Conservation (phyloP, 2,888 invertebrate genomes). For the Tiliacea citrago region DNA sequence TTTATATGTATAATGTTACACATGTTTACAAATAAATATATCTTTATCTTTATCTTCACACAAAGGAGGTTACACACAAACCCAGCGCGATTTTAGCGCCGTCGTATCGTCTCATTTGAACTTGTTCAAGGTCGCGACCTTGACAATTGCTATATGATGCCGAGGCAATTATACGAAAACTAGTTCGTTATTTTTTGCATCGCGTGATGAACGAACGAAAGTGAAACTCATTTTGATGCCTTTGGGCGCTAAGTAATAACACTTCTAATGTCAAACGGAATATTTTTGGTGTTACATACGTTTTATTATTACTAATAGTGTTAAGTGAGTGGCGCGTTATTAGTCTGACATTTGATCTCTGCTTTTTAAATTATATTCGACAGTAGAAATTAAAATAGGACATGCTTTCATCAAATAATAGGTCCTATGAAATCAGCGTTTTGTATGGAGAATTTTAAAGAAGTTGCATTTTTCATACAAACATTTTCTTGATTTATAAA, state of each 20-base stretch:
- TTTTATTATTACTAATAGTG: slow-evolving; percentile 14
- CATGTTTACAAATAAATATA: no score
- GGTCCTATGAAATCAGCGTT: no score
- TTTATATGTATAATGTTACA: no score
- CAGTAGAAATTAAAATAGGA: background rate
- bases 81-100: slow-evolving; percentile 49
- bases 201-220: slow-evolving; percentile 72
- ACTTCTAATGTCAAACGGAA: slow-evolving; percentile 60
- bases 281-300: slow-evolving; percentile 35
- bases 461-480: no score
- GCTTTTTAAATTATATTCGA: background rate
- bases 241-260: slow-evolving; percentile 50
- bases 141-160: slow-evolving; percentile 71
- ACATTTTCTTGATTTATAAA: no score
- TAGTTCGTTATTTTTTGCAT: slow-evolving; percentile 75
- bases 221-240: slow-evolving; percentile 66
- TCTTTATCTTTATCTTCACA: no score
- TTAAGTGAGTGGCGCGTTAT: background rate
- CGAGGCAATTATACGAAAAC: slow-evolving; percentile 73
- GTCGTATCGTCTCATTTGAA: slow-evolving; percentile 63
- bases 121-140: slow-evolving; percentile 77
- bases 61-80: slow-evolving; percentile 14
- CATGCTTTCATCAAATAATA: background rate
- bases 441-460: no score
- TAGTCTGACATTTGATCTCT: background rate